These are phyloP conservation scores for Procavia capensis DNA, from an alignment of 2,113 vertebrate genomes.

Conservation along the genomic window DNA sequence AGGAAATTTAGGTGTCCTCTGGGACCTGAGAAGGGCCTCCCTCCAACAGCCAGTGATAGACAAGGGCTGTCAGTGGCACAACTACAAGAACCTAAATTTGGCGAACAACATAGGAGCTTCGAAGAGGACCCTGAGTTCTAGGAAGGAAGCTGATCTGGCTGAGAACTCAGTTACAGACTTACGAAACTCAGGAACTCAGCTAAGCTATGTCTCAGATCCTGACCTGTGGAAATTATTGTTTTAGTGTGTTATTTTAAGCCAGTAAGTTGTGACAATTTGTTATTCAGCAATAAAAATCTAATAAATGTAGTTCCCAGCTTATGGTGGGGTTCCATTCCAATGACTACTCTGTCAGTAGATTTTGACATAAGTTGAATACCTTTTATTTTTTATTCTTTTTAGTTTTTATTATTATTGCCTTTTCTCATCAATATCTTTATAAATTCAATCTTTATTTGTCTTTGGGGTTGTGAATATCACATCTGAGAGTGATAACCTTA, in stretches of 20 bases:
- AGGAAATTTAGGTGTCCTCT: accelerated
- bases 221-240: not conserved
- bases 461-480: not conserved
- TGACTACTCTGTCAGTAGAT: not conserved
- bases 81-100: not conserved
- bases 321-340: no score
- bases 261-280: not conserved
- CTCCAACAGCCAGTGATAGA: not conserved
- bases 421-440: not conserved
- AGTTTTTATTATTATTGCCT: not conserved
- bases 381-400: not conserved
- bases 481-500: not conserved
- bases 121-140: not conserved
- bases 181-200: not conserved
- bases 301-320: not conserved
- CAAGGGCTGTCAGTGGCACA: not conserved
- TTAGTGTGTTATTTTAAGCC: not conserved
- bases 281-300: not conserved
- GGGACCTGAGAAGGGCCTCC: not conserved
- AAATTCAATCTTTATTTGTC: not conserved
- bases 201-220: not conserved
- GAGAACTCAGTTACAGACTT: not conserved
- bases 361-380: not conserved
- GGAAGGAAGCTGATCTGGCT: not conserved
- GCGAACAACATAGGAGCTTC: not conserved